Evolutionary conservation across 2,888 invertebrate species (phyloP).

Genomic region (Apodemia mormo): DNA sequence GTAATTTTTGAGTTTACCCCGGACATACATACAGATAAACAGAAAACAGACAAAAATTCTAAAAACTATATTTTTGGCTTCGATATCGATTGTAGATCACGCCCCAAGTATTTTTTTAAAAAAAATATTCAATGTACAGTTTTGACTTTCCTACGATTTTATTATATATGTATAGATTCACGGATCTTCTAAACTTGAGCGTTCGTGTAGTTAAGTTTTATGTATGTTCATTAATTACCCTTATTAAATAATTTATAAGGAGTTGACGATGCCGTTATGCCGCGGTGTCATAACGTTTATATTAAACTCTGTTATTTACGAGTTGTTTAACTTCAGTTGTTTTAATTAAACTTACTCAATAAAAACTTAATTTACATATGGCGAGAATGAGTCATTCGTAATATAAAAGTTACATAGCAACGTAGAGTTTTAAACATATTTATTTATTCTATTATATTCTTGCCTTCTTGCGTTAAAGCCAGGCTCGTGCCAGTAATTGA

Average conservation of each 20-base stretch:
- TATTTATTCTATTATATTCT: not conserved
- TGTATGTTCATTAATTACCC: constrained; percentile 3
- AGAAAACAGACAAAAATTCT: too few relatives aligned
- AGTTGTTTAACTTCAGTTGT: constrained; percentile 4
- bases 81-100: too few relatives aligned
- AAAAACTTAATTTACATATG: not conserved
- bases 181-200: not conserved
- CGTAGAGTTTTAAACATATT: not conserved
- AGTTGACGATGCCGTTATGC: not conserved
- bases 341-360: not conserved
- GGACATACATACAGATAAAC: too few relatives aligned
- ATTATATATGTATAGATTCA: not conserved
- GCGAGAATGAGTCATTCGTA: not conserved
- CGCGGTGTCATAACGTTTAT: constrained; percentile 12
- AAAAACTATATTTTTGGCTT: too few relatives aligned
- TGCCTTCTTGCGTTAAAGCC: too few relatives aligned
- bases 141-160: too few relatives aligned
- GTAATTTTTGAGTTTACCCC: too few relatives aligned
- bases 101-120: too few relatives aligned
- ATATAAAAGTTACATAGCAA: not conserved
- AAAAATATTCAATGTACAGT: too few relatives aligned
- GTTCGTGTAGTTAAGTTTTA: not conserved
- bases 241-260: not conserved
- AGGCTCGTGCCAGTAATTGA: too few relatives aligned
- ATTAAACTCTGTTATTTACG: constrained; percentile 11